phyloP scores from a whole-genome alignment of 2,797 vertebrate genomes.

The Muscicapa comitata region DNA sequence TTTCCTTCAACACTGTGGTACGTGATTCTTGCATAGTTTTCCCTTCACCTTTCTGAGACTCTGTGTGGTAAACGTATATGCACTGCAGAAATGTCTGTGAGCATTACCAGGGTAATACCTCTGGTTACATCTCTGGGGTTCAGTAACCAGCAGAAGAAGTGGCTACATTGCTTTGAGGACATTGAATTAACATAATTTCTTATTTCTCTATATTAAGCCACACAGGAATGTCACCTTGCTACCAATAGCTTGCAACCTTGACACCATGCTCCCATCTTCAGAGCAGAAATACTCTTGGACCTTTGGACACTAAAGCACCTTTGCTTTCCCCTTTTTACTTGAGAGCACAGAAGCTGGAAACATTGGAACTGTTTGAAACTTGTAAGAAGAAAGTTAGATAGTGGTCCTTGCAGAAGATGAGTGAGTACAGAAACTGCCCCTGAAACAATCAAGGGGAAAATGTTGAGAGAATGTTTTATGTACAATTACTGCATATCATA shows the following conservation, averaged over 20 bases:
- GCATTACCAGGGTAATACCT: background rate
- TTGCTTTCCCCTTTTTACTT: background rate
- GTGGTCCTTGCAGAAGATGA: background rate
- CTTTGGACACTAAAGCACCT: background rate
- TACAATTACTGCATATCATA: background rate
- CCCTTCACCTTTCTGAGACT: background rate
- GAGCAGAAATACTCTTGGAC: background rate
- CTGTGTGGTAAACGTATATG: rapidly evolving
- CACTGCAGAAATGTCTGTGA: background rate
- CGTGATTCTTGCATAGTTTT: background rate
- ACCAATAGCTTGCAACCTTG: background rate
- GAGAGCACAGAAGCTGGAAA: background rate
- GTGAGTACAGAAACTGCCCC: background rate
- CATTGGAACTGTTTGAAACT: background rate
- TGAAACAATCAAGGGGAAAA: background rate
- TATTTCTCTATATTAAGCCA: background rate
- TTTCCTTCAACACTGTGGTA: background rate
- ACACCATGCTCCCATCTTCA: background rate
- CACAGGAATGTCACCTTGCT: background rate
- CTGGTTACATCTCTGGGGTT: background rate
- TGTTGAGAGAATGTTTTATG: background rate
- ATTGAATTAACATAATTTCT: background rate
- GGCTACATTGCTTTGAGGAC: background rate
- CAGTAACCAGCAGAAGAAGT: background rate
- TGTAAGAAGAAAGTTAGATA: background rate